Evolutionary conservation across 2,797 vertebrate species (phyloP).

Genomic region (Takifugu rubripes): DNA sequence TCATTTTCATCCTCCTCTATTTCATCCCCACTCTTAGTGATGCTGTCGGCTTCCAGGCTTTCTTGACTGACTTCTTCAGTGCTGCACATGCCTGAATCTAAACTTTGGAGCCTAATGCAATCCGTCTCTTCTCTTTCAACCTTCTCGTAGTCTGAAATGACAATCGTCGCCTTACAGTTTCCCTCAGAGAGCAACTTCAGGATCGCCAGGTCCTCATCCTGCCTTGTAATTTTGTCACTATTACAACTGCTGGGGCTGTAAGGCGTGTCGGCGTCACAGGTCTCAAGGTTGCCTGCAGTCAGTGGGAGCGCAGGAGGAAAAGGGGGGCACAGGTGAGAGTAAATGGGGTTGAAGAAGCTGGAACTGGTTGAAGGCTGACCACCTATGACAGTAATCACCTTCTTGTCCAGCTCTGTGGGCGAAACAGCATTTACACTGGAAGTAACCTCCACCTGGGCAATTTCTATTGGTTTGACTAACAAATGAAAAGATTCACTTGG

Average conservation of each 20-base stretch:
- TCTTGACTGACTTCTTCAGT: conserved; percentile 44
- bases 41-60: conserved; percentile 32
- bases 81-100: conserved; percentile 46
- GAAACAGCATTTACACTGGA: conserved; percentile 8
- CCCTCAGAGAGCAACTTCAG: conserved; percentile 10
- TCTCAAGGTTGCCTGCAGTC: conserved; percentile 30
- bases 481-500: conserved; percentile 22
- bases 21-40: background rate
- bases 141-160: conserved; percentile 49
- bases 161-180: background rate
- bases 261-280: conserved; percentile 46
- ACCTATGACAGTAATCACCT: background rate
- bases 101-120: conserved; percentile 25
- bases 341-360: conserved; percentile 62
- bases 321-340: conserved; percentile 44
- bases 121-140: conserved; percentile 18
- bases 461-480: conserved; percentile 19
- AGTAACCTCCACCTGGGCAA: conserved; percentile 46
- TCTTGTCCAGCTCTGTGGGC: background rate
- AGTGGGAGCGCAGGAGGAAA: conserved; percentile 22
- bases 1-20: background rate
- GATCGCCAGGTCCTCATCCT: conserved; percentile 3
- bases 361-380: conserved; percentile 18
- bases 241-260: conserved; percentile 35
- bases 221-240: background rate